These are phyloP conservation scores for Stramonita haemastoma DNA, from an alignment of 2,888 invertebrate species.

Conservation along the genomic window DNA sequence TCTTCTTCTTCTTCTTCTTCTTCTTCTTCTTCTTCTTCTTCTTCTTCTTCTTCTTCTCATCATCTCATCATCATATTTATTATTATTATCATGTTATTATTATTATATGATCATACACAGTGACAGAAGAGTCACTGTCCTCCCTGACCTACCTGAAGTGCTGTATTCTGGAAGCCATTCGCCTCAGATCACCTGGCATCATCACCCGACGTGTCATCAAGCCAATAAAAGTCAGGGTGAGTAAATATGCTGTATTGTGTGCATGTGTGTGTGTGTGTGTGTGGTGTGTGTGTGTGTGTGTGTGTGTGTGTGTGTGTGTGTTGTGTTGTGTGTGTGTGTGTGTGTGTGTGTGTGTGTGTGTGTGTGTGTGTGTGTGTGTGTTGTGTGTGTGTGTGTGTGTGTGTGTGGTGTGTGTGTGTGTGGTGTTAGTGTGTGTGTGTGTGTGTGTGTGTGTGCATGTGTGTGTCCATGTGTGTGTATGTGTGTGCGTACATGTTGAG, in stretches of 20 bases:
- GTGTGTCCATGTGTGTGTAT: not conserved
- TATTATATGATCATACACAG: too few relatives aligned
- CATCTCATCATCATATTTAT: too few relatives aligned
- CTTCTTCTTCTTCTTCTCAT: too few relatives aligned
- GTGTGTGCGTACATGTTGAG: conserved; percentile 4
- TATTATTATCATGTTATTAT: too few relatives aligned
- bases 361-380: not conserved
- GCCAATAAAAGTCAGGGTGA: conserved; percentile 62
- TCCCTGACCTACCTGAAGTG: conserved; percentile 62
- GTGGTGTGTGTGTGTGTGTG: conserved; percentile 15
- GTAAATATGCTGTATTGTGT: not conserved
- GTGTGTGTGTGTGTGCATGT: not conserved
- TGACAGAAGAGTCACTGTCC: conserved; percentile 59
- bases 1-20: too few relatives aligned
- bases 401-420: not conserved
- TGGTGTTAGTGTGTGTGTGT: not conserved
- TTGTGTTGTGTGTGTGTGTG: not conserved
- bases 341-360: conserved; percentile 26
- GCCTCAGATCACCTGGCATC: conserved; percentile 67
- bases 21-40: too few relatives aligned
- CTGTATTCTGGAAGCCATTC: conserved; percentile 69
- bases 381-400: not conserved
- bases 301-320: conserved; percentile 21
- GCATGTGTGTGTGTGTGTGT: conserved; percentile 23
- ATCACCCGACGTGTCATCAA: conserved; percentile 67